Evolutionary conservation across 64 coral and sea anemone species (phyloP).

Genomic region (Stichodactyla helianthus): DNA sequence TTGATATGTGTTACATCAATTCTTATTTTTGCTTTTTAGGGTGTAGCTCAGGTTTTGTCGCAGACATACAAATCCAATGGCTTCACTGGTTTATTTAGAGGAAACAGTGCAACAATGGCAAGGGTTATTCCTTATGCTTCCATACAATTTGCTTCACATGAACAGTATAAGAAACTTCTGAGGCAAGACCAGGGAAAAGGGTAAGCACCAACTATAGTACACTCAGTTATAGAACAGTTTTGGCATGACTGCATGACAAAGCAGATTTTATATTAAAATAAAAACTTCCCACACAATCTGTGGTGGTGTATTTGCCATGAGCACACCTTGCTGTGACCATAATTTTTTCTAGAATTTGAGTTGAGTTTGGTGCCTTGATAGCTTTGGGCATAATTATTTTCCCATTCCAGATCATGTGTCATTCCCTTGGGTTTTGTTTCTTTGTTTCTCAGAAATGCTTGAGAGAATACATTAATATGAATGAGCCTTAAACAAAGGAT

Average conservation of each 20-base stretch:
- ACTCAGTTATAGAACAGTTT: background rate
- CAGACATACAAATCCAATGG: conserved; percentile 52
- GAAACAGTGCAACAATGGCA: conserved; percentile 80
- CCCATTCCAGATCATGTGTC: too few species aligned
- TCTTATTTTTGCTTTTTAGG: conserved; percentile 5
- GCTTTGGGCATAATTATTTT: too few species aligned
- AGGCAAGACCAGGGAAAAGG: conserved; percentile 47
- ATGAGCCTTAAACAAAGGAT: too few species aligned
- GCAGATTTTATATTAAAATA: too few species aligned
- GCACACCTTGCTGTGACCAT: too few species aligned
- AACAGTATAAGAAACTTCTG: conserved; percentile 57
- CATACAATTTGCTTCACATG: conserved; percentile 69
- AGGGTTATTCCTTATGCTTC: conserved; percentile 76
- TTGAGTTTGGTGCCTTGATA: too few species aligned
- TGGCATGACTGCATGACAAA: background rate
- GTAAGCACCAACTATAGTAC: background rate
- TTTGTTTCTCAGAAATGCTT: too few species aligned
- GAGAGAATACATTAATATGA: too few species aligned
- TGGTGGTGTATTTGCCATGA: too few species aligned
- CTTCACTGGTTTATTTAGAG: conserved; percentile 50
- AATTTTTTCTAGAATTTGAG: too few species aligned
- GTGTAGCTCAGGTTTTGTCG: conserved; percentile 38
- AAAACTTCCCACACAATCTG: too few species aligned
- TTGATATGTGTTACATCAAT: background rate
- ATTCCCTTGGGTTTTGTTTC: too few species aligned